Percentiles rank a stretch among this genome's conserved stretches.
Conservation (phyloP, 2,113 vertebrate genomes). For the Dasyurus viverrinus region DNA sequence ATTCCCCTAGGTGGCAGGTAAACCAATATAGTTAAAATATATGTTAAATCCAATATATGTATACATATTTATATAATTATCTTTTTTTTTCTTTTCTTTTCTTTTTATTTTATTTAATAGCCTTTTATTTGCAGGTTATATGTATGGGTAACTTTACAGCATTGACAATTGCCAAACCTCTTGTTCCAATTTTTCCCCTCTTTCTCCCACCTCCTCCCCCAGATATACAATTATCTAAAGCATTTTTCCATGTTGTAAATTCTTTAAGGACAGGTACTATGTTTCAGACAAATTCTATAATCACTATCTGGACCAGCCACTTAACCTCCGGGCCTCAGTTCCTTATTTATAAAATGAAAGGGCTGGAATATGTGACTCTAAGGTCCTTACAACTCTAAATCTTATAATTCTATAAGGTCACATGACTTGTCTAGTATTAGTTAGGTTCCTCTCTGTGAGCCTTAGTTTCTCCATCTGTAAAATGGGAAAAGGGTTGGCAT, state of each 20-base stretch:
- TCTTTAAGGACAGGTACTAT: neutral
- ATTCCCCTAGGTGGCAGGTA: no score
- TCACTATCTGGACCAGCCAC: neutral
- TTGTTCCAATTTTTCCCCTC: no score
- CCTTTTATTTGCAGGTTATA: no score
- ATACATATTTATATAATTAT: no score
- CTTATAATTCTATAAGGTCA: neutral
- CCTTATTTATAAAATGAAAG: neutral
- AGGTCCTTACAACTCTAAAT: neutral
- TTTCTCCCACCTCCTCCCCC: no score
- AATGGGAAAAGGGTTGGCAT: neutral
- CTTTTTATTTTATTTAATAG: no score
- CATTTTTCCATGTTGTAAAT: neutral
- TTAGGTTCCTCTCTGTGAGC: neutral
- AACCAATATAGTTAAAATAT: no score
- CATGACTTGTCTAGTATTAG: neutral
- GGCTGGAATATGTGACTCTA: neutral
- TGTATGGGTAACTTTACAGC: no score
- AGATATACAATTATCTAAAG: no score
- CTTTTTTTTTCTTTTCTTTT: no score
- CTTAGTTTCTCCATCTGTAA: neutral
- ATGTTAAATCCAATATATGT: no score
- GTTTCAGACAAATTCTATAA: neutral
- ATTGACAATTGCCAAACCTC: no score
- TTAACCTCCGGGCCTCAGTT: neutral